Evolutionary conservation across 2,888 invertebrate genomes (phyloP).

Genomic region (Clusia tigrina): DNA sequence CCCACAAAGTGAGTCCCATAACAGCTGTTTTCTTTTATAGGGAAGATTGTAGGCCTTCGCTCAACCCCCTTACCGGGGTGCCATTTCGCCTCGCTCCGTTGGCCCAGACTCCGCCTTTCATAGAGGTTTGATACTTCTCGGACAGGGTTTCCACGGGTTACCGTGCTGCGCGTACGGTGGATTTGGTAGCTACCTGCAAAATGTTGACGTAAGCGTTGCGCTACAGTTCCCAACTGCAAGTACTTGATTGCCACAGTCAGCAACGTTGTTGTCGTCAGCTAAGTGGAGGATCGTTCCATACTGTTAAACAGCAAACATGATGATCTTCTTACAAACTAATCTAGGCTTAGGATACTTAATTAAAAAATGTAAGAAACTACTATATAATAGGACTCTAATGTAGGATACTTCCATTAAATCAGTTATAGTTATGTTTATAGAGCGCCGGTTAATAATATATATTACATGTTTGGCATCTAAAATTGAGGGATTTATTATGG

Average conservation of each 20-base stretch:
- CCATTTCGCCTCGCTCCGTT: no score
- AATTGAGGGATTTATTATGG: slow-evolving; percentile 28
- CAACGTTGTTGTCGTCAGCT: slow-evolving; percentile 24
- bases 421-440: slow-evolving; percentile 28
- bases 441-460: slow-evolving; percentile 27
- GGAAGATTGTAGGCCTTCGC: no score
- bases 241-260: slow-evolving; percentile 30
- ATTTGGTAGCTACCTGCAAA: slow-evolving; percentile 25
- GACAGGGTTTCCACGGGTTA: no score
- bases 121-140: no score
- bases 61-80: no score
- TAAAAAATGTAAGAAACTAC: slow-evolving; percentile 30
- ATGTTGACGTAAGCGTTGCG: slow-evolving; percentile 28
- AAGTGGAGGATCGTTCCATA: slow-evolving; percentile 30
- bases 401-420: slow-evolving; percentile 31
- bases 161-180: slow-evolving; percentile 33
- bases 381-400: slow-evolving; percentile 27
- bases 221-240: slow-evolving; percentile 28
- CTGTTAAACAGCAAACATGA: slow-evolving; percentile 28
- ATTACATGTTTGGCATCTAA: slow-evolving; percentile 30
- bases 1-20: no score
- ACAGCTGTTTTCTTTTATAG: no score
- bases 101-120: no score
- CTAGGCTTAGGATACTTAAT: slow-evolving; percentile 31
- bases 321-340: slow-evolving; percentile 28